phyloP scores from a whole-genome alignment of 2,888 invertebrate genomes.

The Habroteleia sp. region DNA sequence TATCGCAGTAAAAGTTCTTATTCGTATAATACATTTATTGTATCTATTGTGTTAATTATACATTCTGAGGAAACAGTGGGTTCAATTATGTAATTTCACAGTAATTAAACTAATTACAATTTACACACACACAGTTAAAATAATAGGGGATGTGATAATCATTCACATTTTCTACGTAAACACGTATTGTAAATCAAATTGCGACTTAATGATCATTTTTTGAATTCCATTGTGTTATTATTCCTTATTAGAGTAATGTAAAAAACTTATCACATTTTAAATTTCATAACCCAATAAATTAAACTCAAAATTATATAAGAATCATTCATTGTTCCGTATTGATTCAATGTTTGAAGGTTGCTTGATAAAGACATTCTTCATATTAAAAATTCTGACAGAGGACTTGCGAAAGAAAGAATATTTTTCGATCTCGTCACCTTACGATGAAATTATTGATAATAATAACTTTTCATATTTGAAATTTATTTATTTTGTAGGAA shows the following conservation, averaged over 20 bases:
- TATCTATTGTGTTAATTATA: constrained; percentile 17
- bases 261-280: neutral
- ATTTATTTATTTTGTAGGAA: no score
- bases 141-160: constrained; percentile 23
- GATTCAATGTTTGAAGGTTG: no score
- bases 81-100: constrained; percentile 32
- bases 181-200: constrained; percentile 18
- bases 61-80: constrained; percentile 24
- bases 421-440: no score
- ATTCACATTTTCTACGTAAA: constrained; percentile 34
- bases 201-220: constrained; percentile 16
- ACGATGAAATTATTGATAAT: no score
- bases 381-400: no score
- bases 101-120: constrained; percentile 37
- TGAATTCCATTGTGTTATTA: constrained; percentile 26
- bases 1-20: neutral
- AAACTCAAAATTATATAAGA: no score
- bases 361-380: no score
- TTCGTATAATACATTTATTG: constrained; percentile 25
- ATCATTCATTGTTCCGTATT: no score
- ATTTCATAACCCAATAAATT: no score
- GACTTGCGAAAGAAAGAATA: no score
- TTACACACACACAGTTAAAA: constrained; percentile 44
- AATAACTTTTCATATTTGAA: no score
- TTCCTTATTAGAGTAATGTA: neutral